Evolutionary conservation across 2,888 invertebrate genomes (phyloP).

Genomic region (Nycteola revayana): DNA sequence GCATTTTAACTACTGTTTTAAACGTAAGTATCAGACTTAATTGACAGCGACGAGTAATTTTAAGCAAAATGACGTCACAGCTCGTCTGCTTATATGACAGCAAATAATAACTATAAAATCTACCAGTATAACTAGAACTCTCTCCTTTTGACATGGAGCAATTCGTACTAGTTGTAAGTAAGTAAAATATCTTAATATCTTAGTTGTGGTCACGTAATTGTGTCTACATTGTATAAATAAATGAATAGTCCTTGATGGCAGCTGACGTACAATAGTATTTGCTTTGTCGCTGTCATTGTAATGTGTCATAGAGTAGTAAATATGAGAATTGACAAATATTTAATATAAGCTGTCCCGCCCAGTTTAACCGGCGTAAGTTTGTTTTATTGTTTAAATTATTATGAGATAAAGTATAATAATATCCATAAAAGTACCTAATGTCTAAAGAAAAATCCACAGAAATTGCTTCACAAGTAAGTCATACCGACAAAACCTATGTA

Average conservation of each 20-base stretch:
- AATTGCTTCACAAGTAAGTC: too few species aligned
- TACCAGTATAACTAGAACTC: slow-evolving; percentile 23
- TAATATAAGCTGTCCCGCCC: too few species aligned
- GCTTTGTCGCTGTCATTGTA: slow-evolving; percentile 21
- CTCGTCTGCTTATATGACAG: slow-evolving; percentile 30
- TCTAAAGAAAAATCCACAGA: too few species aligned
- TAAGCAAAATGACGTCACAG: slow-evolving; percentile 35
- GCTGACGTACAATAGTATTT: slow-evolving; percentile 40
- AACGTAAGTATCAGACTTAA: slow-evolving; percentile 20
- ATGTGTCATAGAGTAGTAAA: slow-evolving; percentile 28
- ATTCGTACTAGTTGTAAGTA: too few species aligned
- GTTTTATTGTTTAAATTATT: too few species aligned
- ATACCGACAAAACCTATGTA: too few species aligned
- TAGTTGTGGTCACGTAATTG: slow-evolving; percentile 23
- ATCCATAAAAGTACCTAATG: too few species aligned
- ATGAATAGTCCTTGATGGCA: slow-evolving; percentile 44
- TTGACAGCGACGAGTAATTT: slow-evolving; percentile 30
- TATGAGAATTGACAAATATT: too few species aligned
- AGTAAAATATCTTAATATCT: too few species aligned
- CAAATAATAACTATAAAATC: slow-evolving; percentile 30
- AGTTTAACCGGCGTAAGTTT: too few species aligned
- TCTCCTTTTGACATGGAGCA: slow-evolving; percentile 13
- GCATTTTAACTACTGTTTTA: slow-evolving; percentile 3
- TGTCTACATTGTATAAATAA: slow-evolving; percentile 38
- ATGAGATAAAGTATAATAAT: too few species aligned